phyloP scores from a whole-genome alignment of 92 coral and sea anemone genomes.

The Zoanthus solanderi region DNA sequence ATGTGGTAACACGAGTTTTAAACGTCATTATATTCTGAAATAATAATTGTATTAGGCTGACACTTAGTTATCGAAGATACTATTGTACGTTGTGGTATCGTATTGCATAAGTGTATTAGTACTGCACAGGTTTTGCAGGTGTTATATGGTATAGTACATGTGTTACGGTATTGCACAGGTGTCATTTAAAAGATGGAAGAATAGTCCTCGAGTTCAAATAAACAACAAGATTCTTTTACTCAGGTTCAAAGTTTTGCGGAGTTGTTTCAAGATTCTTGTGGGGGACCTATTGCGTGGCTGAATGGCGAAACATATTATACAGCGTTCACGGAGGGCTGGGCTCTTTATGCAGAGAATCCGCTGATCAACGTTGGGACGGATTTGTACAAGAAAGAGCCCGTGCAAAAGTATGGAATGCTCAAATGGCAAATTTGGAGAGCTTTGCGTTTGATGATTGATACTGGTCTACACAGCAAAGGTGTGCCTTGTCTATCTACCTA shows the following conservation, averaged over 20 bases:
- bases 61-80: too few species aligned
- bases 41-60: too few species aligned
- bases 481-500: too few species aligned
- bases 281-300: slow-evolving; percentile 87
- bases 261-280: slow-evolving; percentile 82
- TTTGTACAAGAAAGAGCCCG: slow-evolving; percentile 76
- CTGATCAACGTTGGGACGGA: slow-evolving; percentile 87
- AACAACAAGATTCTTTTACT: background rate
- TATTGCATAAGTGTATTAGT: background rate
- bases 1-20: too few species aligned
- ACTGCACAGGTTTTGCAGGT: background rate
- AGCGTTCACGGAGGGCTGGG: slow-evolving; percentile 99
- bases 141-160: background rate
- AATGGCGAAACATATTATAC: slow-evolving; percentile 78
- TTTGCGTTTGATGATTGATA: slow-evolving; percentile 93
- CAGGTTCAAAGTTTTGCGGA: slow-evolving; percentile 89
- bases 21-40: too few species aligned
- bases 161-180: too few species aligned
- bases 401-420: slow-evolving; percentile 96
- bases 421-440: slow-evolving; percentile 99
- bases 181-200: background rate
- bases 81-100: too few species aligned
- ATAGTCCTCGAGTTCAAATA: too few species aligned
- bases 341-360: slow-evolving; percentile 96
- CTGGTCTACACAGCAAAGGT: slow-evolving; percentile 95